Evolutionary conservation across 2,113 vertebrate species (phyloP).

Genomic region (Sardina pilchardus): DNA sequence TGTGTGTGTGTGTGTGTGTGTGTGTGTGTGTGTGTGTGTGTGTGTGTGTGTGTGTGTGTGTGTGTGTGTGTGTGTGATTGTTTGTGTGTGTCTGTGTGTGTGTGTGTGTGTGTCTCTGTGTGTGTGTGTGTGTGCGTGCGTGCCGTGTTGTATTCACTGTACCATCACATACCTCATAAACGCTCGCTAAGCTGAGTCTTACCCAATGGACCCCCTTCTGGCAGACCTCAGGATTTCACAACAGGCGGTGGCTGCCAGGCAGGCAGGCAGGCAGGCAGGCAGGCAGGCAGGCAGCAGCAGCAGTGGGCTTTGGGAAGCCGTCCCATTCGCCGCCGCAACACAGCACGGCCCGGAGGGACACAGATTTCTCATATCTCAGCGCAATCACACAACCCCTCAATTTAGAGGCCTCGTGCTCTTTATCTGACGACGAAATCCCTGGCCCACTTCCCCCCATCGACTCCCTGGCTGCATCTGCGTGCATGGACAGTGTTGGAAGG

Average conservation of each 20-base stretch:
- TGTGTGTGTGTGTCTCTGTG: neutral
- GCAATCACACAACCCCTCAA: conserved; percentile 24
- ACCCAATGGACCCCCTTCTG: neutral
- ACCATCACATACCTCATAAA: conserved; percentile 18
- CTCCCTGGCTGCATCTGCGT: conserved; percentile 20
- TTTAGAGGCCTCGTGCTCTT: conserved; percentile 30
- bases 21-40: neutral
- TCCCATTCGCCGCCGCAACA: neutral
- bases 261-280: neutral
- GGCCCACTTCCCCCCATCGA: conserved; percentile 25
- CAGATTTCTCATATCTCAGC: neutral
- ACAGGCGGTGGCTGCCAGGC: neutral
- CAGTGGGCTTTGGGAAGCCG: neutral
- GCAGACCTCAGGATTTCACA: conserved; percentile 16
- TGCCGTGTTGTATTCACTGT: neutral
- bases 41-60: neutral
- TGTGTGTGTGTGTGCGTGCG: neutral
- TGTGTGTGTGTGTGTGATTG: neutral
- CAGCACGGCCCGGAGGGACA: neutral
- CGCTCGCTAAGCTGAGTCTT: neutral
- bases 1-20: neutral
- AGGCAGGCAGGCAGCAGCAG: neutral
- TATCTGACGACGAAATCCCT: conserved; percentile 32
- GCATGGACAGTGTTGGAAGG: conserved; percentile 18
- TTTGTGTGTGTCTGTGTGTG: neutral